Conservation (phyloP, 1,140 invertebrate genomes). For the Saxidomus purpurata region DNA sequence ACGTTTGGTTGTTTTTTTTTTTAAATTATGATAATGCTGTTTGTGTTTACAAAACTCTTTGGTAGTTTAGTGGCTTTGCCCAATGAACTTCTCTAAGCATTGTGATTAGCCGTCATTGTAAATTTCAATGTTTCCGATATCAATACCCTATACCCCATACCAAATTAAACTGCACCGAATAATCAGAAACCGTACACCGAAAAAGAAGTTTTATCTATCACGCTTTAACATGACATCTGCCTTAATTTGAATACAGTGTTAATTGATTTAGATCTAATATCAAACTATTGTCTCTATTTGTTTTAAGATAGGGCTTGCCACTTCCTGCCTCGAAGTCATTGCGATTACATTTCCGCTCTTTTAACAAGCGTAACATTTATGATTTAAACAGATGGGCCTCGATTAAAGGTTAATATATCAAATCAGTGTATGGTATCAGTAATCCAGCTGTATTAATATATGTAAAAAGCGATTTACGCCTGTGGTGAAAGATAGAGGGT, state of each 20-base stretch:
- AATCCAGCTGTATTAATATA: constrained; percentile 33
- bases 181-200: not conserved
- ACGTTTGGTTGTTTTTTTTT: too few relatives aligned
- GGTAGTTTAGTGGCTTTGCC: too few relatives aligned
- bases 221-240: not conserved
- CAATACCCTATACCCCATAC: too few relatives aligned
- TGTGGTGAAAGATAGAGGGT: not conserved
- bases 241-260: constrained; percentile 26
- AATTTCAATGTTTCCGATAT: too few relatives aligned
- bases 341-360: not conserved
- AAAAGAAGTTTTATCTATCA: not conserved
- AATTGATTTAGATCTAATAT: constrained; percentile 40
- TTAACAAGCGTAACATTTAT: not conserved
- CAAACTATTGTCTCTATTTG: constrained; percentile 28
- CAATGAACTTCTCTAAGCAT: too few relatives aligned
- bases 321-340: constrained; percentile 30
- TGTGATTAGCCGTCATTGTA: too few relatives aligned
- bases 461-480: constrained; percentile 51
- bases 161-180: too few relatives aligned
- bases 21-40: too few relatives aligned
- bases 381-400: not conserved
- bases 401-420: constrained; percentile 28
- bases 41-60: too few relatives aligned
- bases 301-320: constrained; percentile 35
- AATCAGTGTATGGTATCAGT: not conserved